phyloP scores from a whole-genome alignment of 2,888 invertebrate genomes.

The Cephus spinipes region DNA sequence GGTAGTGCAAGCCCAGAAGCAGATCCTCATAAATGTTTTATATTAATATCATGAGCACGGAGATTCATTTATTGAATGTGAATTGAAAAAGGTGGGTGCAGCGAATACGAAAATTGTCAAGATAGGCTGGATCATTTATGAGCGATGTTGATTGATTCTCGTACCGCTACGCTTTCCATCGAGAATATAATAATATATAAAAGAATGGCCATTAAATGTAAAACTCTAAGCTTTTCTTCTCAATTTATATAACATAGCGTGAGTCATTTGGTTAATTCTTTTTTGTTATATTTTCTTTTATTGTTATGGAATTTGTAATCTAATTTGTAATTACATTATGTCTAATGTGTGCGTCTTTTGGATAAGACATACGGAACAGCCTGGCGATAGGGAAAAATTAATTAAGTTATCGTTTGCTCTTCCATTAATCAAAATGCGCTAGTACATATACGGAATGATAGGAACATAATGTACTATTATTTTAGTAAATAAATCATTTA shows the following conservation, averaged over 20 bases:
- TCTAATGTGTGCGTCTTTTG: neutral
- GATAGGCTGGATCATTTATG: neutral
- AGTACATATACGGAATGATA: constrained; percentile 39
- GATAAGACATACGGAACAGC: neutral
- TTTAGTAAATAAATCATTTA: constrained; percentile 58
- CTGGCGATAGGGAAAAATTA: neutral
- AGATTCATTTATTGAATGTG: neutral
- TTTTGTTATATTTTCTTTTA: neutral
- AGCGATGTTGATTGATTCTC: neutral
- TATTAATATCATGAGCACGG: neutral
- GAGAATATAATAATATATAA: neutral
- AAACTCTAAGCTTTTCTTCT: neutral
- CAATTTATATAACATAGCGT: neutral
- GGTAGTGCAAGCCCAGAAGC: neutral
- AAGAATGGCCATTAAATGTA: neutral
- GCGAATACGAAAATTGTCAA: neutral
- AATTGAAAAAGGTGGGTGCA: neutral
- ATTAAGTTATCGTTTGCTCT: constrained; percentile 39
- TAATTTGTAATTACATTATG: neutral
- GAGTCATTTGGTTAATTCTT: neutral
- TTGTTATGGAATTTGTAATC: neutral
- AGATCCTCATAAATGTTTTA: neutral
- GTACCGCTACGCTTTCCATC: neutral
- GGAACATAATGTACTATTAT: constrained; percentile 50
- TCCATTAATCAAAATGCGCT: constrained; percentile 44